phyloP scores from a whole-genome alignment of 2,888 invertebrate genomes.

The Norana najaformis region DNA sequence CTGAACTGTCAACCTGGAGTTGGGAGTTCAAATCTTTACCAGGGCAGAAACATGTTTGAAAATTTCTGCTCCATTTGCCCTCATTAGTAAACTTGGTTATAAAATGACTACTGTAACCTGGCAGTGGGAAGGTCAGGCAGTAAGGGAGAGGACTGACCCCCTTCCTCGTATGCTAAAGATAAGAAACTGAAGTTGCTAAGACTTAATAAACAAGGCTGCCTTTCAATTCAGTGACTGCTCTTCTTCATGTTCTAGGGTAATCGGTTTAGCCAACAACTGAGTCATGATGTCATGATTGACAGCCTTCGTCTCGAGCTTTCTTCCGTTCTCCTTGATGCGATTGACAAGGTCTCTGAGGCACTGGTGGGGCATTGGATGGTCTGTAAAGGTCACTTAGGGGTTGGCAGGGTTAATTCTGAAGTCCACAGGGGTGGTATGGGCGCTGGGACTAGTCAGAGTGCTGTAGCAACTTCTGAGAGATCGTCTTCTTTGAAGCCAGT shows the following conservation, averaged over 20 bases:
- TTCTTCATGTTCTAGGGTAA: not conserved
- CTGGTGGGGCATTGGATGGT: slow-evolving; percentile 35
- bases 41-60: no score
- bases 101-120: no score
- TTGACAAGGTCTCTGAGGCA: slow-evolving; percentile 48
- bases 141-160: no score
- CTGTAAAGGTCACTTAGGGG: not conserved
- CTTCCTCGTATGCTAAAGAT: no score
- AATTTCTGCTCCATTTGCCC: no score
- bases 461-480: not conserved
- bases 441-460: not conserved
- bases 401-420: not conserved
- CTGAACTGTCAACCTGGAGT: no score
- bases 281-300: slow-evolving; percentile 52
- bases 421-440: not conserved
- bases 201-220: no score
- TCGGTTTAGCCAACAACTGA: slow-evolving; percentile 42
- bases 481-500: not conserved
- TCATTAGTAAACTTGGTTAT: no score
- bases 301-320: slow-evolving; percentile 58
- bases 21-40: no score
- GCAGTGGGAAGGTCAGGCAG: no score
- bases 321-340: slow-evolving; percentile 47
- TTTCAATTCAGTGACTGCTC: not conserved
- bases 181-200: no score